Conservation (phyloP, 2,113 vertebrate species). For the Istiophorus platypterus region DNA sequence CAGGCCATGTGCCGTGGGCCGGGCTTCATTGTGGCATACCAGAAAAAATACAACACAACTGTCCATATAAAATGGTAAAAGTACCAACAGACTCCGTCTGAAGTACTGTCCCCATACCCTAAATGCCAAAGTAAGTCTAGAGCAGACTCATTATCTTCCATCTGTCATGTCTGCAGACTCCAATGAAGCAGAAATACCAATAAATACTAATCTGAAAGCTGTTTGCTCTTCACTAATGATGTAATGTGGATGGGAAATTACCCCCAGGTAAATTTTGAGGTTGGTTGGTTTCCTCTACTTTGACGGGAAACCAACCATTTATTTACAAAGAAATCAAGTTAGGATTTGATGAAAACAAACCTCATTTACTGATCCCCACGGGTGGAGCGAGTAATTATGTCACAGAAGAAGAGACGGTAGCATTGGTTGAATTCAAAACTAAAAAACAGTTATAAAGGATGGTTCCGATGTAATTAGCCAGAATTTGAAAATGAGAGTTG, state of each 20-base stretch:
- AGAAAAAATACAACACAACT: no score
- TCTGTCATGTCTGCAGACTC: slow-evolving; percentile 7
- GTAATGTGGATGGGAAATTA: slow-evolving; percentile 13
- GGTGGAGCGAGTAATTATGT: slow-evolving; percentile 14
- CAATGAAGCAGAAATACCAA: slow-evolving; percentile 25
- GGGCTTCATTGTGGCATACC: no score
- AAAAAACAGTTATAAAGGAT: neutral
- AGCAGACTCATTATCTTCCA: neutral
- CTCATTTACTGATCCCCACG: slow-evolving; percentile 2
- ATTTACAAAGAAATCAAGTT: slow-evolving; percentile 7
- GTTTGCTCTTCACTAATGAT: neutral
- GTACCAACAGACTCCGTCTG: no score
- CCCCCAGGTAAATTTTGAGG: slow-evolving; percentile 23
- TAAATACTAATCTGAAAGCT: slow-evolving; percentile 1
- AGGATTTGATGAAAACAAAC: slow-evolving; percentile 16
- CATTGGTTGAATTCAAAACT: neutral
- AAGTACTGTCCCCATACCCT: neutral
- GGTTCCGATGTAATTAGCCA: neutral
- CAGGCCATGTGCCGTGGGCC: no score
- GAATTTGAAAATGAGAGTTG: neutral
- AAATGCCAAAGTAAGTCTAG: neutral
- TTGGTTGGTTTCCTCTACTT: slow-evolving; percentile 14
- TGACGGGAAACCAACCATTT: slow-evolving; percentile 28
- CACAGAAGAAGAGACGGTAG: neutral
- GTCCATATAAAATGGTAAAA: no score